Conservation (phyloP, 2,797 vertebrate genomes). For the Triplophysa yarkandensis region DNA sequence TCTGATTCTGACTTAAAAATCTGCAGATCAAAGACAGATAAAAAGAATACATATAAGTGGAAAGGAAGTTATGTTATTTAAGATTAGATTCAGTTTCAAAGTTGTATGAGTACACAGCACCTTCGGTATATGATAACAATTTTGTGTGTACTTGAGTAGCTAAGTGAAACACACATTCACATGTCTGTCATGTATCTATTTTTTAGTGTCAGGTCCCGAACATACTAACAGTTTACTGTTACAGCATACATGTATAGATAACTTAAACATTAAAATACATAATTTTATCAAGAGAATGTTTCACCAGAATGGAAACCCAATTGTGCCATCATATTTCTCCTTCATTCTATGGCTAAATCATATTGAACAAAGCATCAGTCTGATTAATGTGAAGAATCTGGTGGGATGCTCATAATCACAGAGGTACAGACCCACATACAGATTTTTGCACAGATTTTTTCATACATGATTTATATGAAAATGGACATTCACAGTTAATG, state of each 20-base stretch:
- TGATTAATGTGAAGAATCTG: slow-evolving; percentile 6
- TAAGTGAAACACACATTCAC: background rate
- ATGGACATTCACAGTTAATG: background rate
- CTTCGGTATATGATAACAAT: too few species aligned
- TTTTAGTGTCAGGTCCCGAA: too few species aligned
- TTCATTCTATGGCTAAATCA: slow-evolving; percentile 7
- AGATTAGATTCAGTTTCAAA: slow-evolving; percentile 1
- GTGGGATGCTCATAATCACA: background rate
- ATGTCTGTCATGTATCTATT: background rate
- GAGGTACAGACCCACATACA: background rate
- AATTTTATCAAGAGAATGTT: background rate
- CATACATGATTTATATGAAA: background rate
- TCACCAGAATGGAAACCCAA: background rate
- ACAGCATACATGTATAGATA: background rate
- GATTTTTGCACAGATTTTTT: background rate
- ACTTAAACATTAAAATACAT: slow-evolving; percentile 9
- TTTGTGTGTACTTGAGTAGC: background rate
- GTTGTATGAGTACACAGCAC: background rate
- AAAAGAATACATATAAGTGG: background rate
- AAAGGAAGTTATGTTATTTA: background rate
- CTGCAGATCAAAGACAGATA: slow-evolving; percentile 52
- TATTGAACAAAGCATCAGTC: slow-evolving; percentile 14
- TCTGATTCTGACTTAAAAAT: slow-evolving; percentile 69
- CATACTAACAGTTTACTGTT: too few species aligned
- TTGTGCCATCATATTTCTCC: slow-evolving; percentile 11